Base-by-base conservation (phyloP, 2,113 vertebrate genomes). In the Motacilla tschutschensis region DNA sequence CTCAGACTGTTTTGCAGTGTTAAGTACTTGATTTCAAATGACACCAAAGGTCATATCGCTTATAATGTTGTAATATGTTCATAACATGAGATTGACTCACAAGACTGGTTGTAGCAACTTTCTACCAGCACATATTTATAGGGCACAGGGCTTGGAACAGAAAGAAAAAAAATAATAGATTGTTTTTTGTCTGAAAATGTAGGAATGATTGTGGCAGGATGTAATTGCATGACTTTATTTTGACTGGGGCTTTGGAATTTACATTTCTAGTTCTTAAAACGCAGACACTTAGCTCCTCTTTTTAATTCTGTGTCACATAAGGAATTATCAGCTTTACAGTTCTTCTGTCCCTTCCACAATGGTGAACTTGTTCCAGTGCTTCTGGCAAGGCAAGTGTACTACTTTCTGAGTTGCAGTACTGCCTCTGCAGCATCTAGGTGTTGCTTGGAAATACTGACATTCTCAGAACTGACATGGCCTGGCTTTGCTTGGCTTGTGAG, bases 361-460 rank as follows among this genome's bases (percentile, higher is more conserved):
- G 36, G 15, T 0, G 0, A 80, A 72, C 65, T 85, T 65, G 25
- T 74, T 83, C 72, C 36, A 79, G 54, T 69, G 66, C 58, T 88
- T 21, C 40, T 65, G 66, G 38, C 35, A 57, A 78, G 82, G 69
- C 70, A 77, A 71, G 31, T 35, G n/a, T 72, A 10, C 46, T 40
- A 13, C 53, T 89, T 79, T 85, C 60, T 69, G 85, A 83, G 59
- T 85, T 69, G 66, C 5, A 47, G 24, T 14, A 14, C 62, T 28
- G 33, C 72, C 63, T 89, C 74, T 89, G 40, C 62, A 79, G 85
- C 38, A 72, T 50, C 62, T 65, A 36, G 43, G 53, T 89, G 62
- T 58, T 91, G 51, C 74, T 72, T 72, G 74, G 66, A 74, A 80
- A 64, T 78, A 58, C 58, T 83, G 93, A 88, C 77, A 58, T 78